Evolutionary conservation across 2,797 vertebrate species (phyloP), one percentile per base, ranked within the genome.

Genomic region (Lateolabrax maculatus): DNA sequence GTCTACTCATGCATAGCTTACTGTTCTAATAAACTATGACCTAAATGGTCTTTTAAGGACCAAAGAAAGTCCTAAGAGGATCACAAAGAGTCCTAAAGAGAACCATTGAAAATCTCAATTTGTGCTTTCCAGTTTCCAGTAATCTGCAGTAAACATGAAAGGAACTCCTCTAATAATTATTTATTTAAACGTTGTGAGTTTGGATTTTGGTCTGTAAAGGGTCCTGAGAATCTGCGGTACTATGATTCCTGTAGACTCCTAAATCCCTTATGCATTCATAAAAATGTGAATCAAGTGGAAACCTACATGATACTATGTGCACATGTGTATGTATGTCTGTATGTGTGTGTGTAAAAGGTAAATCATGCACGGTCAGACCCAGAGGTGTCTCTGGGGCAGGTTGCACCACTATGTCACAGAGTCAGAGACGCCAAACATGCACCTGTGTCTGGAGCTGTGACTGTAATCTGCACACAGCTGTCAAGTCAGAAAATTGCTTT

Each of bases 321-420:
- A 68, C 23, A 18, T 44, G 13, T 60, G 39, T 64, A 43, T 64
- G 39, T 55, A 70, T 63, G 48, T 69, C 57, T 58, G 34, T 55
- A 37, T 36, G 25, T 48, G 52, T 74, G 58, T 55, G 21, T 62
- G 71, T 52, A 41, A 48, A 71, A 65, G 43, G 31, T 83, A 81
- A 85, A 82, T 84, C 78, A 81, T 57, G 34, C 56, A 55, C 48
- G 76, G 82, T 84, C 75, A 83, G 57, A 81, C 64, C 31, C 52
- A 7, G 57, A 89, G 71, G 87, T 79, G 79, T 84, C 74, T 71
- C 75, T 48, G 51, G 61, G 79, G 70, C 67, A 58, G 34, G 75
- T 84, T 81, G 58, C 74, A 74, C 64, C 65, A 76, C 62, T 57
- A 62, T 89, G 85, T 89, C 83, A 86, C 37, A 72, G 71, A 79